Conservation (phyloP, 2,797 vertebrate genomes). For the Loris lydekkerianus region DNA sequence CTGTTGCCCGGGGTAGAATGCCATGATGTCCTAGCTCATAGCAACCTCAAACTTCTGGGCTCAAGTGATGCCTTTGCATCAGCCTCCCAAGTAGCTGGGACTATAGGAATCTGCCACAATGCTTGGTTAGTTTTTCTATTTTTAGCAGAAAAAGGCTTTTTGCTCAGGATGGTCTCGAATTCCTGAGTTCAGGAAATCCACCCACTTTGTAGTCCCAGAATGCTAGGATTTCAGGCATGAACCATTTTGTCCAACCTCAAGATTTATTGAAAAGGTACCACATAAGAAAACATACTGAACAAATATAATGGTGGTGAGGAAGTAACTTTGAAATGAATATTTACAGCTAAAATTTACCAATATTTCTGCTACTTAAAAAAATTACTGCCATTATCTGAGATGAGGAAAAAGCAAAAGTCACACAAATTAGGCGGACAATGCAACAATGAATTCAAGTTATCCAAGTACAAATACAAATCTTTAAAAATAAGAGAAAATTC, state of each 20-base stretch:
- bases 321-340: not conserved
- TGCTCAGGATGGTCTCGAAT: too few relatives aligned
- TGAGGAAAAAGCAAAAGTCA: not conserved
- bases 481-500: constrained; percentile 45
- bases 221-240: too few relatives aligned
- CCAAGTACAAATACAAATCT: not conserved
- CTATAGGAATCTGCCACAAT: too few relatives aligned
- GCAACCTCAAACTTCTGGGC: too few relatives aligned
- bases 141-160: too few relatives aligned
- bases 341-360: not conserved
- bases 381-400: not conserved
- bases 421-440: not conserved
- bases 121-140: too few relatives aligned
- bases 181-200: too few relatives aligned
- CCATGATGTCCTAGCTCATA: too few relatives aligned
- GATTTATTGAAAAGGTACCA: not conserved
- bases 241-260: not conserved
- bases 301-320: not conserved
- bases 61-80: too few relatives aligned
- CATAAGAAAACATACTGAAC: not conserved
- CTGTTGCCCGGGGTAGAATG: too few relatives aligned
- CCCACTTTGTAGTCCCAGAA: too few relatives aligned
- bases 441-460: constrained; percentile 18
- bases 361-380: not conserved
- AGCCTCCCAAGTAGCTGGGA: too few relatives aligned